Percentiles rank a stretch among this genome's conserved stretches.
Conservation (phyloP, 2,113 vertebrate genomes). For the Oryzias woworae region DNA sequence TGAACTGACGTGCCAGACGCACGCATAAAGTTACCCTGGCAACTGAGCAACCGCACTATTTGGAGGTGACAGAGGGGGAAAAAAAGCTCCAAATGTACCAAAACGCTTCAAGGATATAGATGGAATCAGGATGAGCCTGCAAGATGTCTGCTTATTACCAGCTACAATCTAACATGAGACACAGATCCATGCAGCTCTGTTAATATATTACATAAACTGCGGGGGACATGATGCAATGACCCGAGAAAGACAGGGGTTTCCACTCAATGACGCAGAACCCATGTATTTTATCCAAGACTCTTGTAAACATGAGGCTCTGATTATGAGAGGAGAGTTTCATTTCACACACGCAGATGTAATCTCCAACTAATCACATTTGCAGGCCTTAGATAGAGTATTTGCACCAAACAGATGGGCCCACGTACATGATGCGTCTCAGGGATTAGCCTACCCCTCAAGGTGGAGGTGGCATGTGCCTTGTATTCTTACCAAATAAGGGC, state of each 20-base stretch:
- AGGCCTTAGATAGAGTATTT: conserved; percentile 54
- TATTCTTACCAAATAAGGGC: conserved; percentile 11
- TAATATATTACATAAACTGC: conserved; percentile 21
- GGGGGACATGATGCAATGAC: conserved; percentile 36
- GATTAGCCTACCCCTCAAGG: conserved; percentile 55
- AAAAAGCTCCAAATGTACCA: conserved; percentile 16
- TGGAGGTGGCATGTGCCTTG: conserved; percentile 25
- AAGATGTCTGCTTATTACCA: neutral
- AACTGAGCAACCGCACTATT: conserved; percentile 45
- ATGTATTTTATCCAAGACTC: conserved; percentile 44
- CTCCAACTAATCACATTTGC: conserved; percentile 73
- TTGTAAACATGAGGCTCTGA: conserved; percentile 48
- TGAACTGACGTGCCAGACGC: conserved; percentile 58
- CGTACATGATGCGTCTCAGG: conserved; percentile 35
- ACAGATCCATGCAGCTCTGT: neutral
- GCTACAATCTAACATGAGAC: neutral
- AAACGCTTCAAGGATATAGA: conserved; percentile 27
- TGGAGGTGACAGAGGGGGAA: conserved; percentile 24
- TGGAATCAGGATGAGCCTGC: neutral
- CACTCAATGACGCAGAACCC: conserved; percentile 43
- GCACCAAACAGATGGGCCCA: conserved; percentile 64
- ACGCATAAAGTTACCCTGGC: conserved; percentile 55
- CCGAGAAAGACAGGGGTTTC: conserved; percentile 41
- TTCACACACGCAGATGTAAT: conserved; percentile 64
- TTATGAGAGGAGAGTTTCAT: conserved; percentile 52